Conservation (phyloP, 2,797 vertebrate genomes). For the Sebastes iracundus region DNA sequence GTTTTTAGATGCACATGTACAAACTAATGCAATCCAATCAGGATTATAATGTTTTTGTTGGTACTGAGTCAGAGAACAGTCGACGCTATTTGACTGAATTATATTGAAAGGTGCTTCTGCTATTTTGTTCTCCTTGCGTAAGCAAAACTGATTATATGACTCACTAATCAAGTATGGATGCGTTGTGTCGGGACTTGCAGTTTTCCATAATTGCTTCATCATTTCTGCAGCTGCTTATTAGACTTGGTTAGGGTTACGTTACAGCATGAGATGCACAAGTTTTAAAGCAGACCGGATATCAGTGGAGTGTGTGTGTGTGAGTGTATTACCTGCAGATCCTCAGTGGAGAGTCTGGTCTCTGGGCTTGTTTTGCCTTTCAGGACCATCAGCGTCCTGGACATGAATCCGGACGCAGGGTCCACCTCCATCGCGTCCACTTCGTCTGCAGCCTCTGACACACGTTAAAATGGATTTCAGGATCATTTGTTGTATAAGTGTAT, state of each 20-base stretch:
- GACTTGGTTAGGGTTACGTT: not conserved
- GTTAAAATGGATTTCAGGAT: constrained; percentile 11
- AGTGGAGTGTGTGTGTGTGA: not conserved
- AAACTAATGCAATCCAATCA: not conserved
- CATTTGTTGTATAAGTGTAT: not conserved
- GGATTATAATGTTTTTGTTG: not conserved
- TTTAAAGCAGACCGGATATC: not conserved
- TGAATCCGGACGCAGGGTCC: constrained; percentile 74
- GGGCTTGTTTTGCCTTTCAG: constrained; percentile 89
- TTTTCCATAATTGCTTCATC: not conserved
- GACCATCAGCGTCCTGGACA: constrained; percentile 75
- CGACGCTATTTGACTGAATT: not conserved
- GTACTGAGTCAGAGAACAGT: not conserved
- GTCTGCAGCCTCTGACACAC: constrained; percentile 45
- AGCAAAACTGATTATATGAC: not conserved
- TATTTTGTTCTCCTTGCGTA: not conserved
- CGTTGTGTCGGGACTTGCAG: constrained; percentile 1
- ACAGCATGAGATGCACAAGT: not conserved
- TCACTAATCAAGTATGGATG: not conserved
- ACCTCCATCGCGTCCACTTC: constrained; percentile 75
- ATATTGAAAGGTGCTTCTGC: not conserved
- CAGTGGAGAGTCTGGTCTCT: constrained; percentile 90
- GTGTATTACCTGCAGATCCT: constrained; percentile 88
- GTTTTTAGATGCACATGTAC: not conserved
- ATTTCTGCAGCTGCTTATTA: constrained; percentile 3